Conservation (phyloP, 2,888 invertebrate genomes). For the Volucella inanis region DNA sequence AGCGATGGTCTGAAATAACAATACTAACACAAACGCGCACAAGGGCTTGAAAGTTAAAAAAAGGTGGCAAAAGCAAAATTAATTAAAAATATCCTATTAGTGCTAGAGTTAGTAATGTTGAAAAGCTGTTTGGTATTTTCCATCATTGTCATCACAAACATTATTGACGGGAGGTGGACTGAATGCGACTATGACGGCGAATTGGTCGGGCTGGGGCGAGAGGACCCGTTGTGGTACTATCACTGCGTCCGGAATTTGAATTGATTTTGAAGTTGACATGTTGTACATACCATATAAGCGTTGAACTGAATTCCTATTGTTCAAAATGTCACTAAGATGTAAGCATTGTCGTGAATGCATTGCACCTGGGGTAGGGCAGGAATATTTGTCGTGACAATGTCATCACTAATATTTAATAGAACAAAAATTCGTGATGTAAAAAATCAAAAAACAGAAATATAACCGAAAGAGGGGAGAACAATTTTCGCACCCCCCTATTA, state of each 20-base stretch:
- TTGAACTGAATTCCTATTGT: not conserved
- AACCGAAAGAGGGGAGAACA: not conserved
- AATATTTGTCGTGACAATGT: slow-evolving; percentile 32
- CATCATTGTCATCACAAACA: slow-evolving; percentile 46
- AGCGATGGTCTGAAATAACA: slow-evolving; percentile 26
- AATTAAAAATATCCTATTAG: slow-evolving; percentile 70
- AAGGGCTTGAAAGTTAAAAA: slow-evolving; percentile 44
- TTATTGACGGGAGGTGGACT: slow-evolving; percentile 1
- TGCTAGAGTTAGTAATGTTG: not conserved
- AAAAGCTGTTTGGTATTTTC: slow-evolving; percentile 66
- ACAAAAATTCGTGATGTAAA: slow-evolving; percentile 24
- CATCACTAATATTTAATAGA: slow-evolving; percentile 45
- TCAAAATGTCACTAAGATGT: not conserved
- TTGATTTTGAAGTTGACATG: too few relatives aligned
- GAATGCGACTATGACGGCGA: not conserved
- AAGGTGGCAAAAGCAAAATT: slow-evolving; percentile 69
- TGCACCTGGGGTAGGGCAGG: slow-evolving; percentile 2
- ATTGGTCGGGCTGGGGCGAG: not conserved
- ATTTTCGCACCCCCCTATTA: slow-evolving; percentile 17
- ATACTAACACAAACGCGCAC: not conserved
- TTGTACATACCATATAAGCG: slow-evolving; percentile 26
- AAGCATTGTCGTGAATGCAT: slow-evolving; percentile 35
- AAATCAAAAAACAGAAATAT: slow-evolving; percentile 2
- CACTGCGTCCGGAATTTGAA: too few relatives aligned
- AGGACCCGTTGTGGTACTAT: not conserved